Base-by-base conservation (phyloP, 2,113 vertebrate species). In the Macaca fascicularis region DNA sequence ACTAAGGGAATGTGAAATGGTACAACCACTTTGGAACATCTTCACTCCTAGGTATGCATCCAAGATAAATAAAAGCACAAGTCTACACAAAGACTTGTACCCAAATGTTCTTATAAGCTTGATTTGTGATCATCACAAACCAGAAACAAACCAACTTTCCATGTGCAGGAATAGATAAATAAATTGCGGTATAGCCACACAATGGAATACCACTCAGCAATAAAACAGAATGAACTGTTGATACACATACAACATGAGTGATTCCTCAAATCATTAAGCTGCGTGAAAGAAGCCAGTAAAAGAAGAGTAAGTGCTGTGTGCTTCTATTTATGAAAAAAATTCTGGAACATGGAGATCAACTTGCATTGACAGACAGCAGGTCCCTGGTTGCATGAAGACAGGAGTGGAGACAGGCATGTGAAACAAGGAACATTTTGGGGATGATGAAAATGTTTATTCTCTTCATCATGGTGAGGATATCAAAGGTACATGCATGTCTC, bases 381-480 rank as follows among this genome's bases (percentile, higher is more conserved):
- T 40, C 1, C 7, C 19, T 9, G 1, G 10, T 61, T 59, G 23
- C 19, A 14, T 35, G 40, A 43, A 48, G 23, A 70, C 1, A 5
- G 23, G 10, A 30, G 3, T 22, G 8, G 48, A 83, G 67, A 11
- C 59, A 52, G 35, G 5, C 14, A 17, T 1, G 16, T 35, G 32
- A n/a, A 17, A 23, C 2, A 6, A 35, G 32, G 16, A 64, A 45
- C 4, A 1, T n/a, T 30, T 40, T 11, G 0, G 12, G 45, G n/a
- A 35, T 40, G 20, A 69, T 17, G 23, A 59, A 75, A 83, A 14
- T 17, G 6, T 9, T 91, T n/a, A 1, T 76, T 76, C 43, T 40
- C 27, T 72, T 70, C 19, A 8, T 35, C 25, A n/a, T 55, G n/a
- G 22, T 14, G 50, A 87, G 9, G 32, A 17, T 22, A 32, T 35